Evolutionary conservation across 2,888 invertebrate genomes (phyloP).

Genomic region (Phortica okadai): DNA sequence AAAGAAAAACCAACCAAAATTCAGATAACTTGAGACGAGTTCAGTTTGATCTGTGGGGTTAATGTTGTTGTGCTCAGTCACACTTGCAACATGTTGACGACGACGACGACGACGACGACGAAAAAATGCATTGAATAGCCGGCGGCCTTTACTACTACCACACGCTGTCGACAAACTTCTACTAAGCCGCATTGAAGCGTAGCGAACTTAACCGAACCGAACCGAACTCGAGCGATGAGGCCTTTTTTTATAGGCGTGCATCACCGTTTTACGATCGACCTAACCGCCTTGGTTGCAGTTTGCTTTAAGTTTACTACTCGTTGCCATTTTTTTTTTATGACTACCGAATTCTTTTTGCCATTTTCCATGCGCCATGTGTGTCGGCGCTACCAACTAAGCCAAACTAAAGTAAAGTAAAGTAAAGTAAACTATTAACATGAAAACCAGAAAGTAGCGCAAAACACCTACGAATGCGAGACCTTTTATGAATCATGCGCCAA

Average conservation of each 20-base stretch:
- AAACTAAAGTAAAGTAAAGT: neutral
- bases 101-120: too few species aligned
- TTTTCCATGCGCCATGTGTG: neutral
- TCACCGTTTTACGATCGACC: slow-evolving; percentile 56
- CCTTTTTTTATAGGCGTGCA: slow-evolving; percentile 53
- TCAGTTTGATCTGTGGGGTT: slow-evolving; percentile 9
- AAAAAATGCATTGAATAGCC: neutral
- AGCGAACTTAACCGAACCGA: neutral
- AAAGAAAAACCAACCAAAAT: neutral
- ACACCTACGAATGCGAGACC: too few species aligned
- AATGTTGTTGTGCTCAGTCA: slow-evolving; percentile 5
- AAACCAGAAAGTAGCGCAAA: too few species aligned
- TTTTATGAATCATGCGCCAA: neutral
- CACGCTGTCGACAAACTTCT: neutral
- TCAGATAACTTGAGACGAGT: neutral
- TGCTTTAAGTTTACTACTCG: slow-evolving; percentile 39
- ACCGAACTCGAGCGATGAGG: too few species aligned
- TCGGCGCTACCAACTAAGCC: slow-evolving; percentile 47
- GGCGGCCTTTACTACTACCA: neutral
- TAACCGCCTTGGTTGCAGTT: slow-evolving; percentile 44
- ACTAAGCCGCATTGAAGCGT: neutral
- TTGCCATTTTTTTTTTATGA: slow-evolving; percentile 54
- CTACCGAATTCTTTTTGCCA: slow-evolving; percentile 59
- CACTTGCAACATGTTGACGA: slow-evolving; percentile 6
- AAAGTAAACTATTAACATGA: neutral